Conservation (phyloP, 2,888 invertebrate species). For the Onchidella celtica region DNA sequence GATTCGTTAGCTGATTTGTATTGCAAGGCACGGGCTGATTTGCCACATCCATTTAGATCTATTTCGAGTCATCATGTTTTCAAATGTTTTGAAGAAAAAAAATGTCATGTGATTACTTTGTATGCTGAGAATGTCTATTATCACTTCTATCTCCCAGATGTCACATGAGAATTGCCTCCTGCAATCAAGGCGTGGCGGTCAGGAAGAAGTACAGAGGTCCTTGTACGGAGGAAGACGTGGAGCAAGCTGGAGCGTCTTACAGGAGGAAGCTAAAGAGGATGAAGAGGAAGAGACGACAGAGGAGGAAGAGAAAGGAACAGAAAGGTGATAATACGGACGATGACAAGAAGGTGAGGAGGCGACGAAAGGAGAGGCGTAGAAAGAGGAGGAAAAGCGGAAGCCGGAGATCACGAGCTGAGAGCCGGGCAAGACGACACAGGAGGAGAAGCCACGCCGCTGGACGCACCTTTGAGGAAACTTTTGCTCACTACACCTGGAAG, state of each 20-base stretch:
- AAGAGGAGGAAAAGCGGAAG: conserved; percentile 16
- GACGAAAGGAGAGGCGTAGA: conserved; percentile 7
- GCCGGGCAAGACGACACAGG: conserved; percentile 3
- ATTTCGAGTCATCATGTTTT: too few species aligned
- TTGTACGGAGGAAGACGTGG: not conserved
- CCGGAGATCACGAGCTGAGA: conserved; percentile 9
- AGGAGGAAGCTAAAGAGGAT: not conserved
- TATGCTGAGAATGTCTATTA: too few species aligned
- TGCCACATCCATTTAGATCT: too few species aligned
- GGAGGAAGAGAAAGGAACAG: conserved; percentile 8
- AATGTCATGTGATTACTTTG: too few species aligned
- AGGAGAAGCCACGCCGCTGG: not conserved
- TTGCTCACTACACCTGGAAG: conserved; percentile 33
- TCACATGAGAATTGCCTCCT: conserved; percentile 36
- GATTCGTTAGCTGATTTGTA: too few species aligned
- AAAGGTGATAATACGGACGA: not conserved
- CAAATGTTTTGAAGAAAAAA: too few species aligned
- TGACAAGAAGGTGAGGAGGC: not conserved
- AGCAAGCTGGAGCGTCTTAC: not conserved
- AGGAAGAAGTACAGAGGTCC: conserved; percentile 30
- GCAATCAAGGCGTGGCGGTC: conserved; percentile 12
- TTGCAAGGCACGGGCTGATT: too few species aligned
- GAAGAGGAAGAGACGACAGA: not conserved
- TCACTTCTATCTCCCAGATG: conserved; percentile 8
- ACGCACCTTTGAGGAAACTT: conserved; percentile 25